These are phyloP conservation scores for Spondyliosoma cantharus DNA, from an alignment of 2,797 vertebrate species.

Conservation along the genomic window DNA sequence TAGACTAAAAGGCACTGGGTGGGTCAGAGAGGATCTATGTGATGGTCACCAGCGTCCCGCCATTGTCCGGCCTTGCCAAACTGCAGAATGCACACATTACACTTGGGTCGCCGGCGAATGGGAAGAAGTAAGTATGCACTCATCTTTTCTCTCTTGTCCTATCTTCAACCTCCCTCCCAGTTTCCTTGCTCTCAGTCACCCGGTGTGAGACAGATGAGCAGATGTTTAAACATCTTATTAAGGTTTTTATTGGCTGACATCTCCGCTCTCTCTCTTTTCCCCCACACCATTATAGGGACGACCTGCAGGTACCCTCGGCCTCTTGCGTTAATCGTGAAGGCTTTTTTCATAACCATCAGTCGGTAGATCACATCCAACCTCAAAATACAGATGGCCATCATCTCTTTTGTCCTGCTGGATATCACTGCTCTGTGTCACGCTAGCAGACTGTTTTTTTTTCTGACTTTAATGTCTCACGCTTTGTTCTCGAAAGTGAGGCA, in stretches of 20 bases:
- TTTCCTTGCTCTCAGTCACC: slow-evolving; percentile 11
- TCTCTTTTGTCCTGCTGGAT: slow-evolving; percentile 52
- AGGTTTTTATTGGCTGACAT: slow-evolving; percentile 64
- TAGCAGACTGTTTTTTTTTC: slow-evolving; percentile 28
- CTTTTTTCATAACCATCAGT: slow-evolving; percentile 71
- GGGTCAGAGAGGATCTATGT: slow-evolving; percentile 83
- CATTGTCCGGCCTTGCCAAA: slow-evolving; percentile 78
- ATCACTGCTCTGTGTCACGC: slow-evolving; percentile 50
- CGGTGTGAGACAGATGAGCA: slow-evolving; percentile 50
- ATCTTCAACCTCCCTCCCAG: not conserved
- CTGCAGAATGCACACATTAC: slow-evolving; percentile 82
- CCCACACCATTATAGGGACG: slow-evolving; percentile 51
- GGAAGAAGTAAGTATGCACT: slow-evolving; percentile 86
- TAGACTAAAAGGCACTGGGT: slow-evolving; percentile 83
- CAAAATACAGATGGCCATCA: slow-evolving; percentile 52
- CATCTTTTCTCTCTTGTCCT: not conserved
- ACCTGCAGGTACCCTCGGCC: slow-evolving; percentile 50
- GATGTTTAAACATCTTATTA: slow-evolving; percentile 63
- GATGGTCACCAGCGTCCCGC: slow-evolving; percentile 69
- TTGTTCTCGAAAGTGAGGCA: slow-evolving; percentile 53
- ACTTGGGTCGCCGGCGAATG: slow-evolving; percentile 85
- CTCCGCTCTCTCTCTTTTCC: slow-evolving; percentile 33
- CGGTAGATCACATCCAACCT: slow-evolving; percentile 53
- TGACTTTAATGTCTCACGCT: slow-evolving; percentile 62
- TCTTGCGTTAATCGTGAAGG: slow-evolving; percentile 39